Evolutionary conservation across 2,888 invertebrate genomes (phyloP).

Genomic region (Nomada goodeniana): DNA sequence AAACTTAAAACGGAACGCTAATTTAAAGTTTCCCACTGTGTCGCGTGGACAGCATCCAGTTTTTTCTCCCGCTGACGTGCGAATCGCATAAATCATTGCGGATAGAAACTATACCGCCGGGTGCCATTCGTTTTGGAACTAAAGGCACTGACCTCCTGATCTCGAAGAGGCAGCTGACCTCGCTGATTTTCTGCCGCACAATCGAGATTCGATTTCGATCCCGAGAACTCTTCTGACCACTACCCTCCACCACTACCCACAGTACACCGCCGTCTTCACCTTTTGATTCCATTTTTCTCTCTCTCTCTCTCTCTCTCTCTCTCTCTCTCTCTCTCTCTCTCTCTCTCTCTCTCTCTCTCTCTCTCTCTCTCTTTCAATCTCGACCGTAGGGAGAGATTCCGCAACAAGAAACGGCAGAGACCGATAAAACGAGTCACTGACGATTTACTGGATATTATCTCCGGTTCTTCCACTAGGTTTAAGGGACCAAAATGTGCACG

Average conservation of each 20-base stretch:
- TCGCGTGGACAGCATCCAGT: background rate
- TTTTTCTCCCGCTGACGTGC: background rate
- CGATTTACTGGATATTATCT: constrained; percentile 78
- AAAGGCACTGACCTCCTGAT: constrained; percentile 34
- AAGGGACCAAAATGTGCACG: constrained; percentile 63
- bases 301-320: background rate
- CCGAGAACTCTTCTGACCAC: constrained; percentile 6
- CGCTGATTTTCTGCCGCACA: constrained; percentile 44
- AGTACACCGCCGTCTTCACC: background rate
- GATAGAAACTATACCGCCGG: background rate
- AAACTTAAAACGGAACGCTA: constrained; percentile 31
- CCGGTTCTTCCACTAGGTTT: constrained; percentile 73
- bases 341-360: background rate
- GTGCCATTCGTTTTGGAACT: constrained; percentile 47
- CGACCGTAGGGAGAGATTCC: background rate
- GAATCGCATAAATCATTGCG: constrained; percentile 41
- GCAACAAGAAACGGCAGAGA: constrained; percentile 41
- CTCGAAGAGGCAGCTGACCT: constrained; percentile 56
- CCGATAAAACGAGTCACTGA: constrained; percentile 66
- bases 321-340: background rate
- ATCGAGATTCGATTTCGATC: constrained; percentile 60
- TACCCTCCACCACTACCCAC: constrained; percentile 7
- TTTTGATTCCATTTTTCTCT: background rate
- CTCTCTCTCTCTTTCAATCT: no score
- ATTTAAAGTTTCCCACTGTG: constrained; percentile 51